phyloP scores from a whole-genome alignment of 2,113 vertebrate genomes.

The Progne subis region DNA sequence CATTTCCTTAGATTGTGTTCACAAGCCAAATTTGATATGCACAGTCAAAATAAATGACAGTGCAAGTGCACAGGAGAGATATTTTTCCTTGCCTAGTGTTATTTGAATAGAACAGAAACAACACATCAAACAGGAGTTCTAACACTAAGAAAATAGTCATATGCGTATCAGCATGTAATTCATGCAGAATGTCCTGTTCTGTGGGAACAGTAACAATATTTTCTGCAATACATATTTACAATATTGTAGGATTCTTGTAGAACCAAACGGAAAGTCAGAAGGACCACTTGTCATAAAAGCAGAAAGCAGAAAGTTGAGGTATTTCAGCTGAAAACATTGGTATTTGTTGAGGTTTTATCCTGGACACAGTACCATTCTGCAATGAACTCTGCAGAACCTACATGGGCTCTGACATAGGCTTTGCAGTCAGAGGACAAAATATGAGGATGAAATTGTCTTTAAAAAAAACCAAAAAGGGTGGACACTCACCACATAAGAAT shows the following conservation, averaged over 20 bases:
- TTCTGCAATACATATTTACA: background rate
- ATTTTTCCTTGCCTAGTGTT: background rate
- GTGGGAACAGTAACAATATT: background rate
- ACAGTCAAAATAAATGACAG: background rate
- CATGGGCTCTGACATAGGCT: background rate
- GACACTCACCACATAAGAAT: background rate
- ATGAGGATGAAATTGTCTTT: background rate
- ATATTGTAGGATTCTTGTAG: background rate
- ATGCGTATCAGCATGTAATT: background rate
- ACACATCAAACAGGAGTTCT: background rate
- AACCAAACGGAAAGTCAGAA: background rate
- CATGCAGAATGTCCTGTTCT: background rate
- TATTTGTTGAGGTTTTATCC: background rate
- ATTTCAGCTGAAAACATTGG: background rate
- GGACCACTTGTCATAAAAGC: background rate
- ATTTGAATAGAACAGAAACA: background rate
- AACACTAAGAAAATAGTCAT: background rate
- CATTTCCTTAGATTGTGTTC: background rate
- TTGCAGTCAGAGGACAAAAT: background rate
- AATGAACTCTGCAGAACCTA: background rate
- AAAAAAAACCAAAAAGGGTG: background rate
- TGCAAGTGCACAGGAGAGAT: background rate
- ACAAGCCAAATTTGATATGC: background rate
- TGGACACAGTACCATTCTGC: background rate
- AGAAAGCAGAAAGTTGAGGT: background rate